These are phyloP conservation scores for Geopemphigus sp. DNA, from an alignment of 1,140 invertebrate species.

Conservation along the genomic window DNA sequence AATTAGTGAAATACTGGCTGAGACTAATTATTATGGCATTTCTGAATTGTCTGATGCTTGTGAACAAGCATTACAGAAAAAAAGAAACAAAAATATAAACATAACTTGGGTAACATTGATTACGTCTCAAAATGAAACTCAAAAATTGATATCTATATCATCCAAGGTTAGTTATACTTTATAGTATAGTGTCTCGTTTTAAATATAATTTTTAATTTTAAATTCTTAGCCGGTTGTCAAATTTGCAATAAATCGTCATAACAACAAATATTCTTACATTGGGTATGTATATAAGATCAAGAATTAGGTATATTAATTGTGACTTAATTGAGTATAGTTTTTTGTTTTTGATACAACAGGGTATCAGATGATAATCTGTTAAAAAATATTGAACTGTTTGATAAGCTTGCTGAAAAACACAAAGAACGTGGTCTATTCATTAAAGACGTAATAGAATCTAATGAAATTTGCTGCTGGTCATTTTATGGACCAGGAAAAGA, in stretches of 20 bases:
- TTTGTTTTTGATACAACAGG: constrained; percentile 57
- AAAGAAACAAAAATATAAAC: constrained; percentile 78
- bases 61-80: constrained; percentile 73
- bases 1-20: constrained; percentile 80
- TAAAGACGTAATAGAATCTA: constrained; percentile 96
- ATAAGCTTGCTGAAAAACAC: constrained; percentile 92
- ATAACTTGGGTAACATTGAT: constrained; percentile 94
- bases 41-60: constrained; percentile 81
- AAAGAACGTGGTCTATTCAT: constrained; percentile 94
- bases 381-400: constrained; percentile 98
- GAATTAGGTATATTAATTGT: not conserved
- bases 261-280: constrained; percentile 99
- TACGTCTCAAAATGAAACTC: constrained; percentile 90
- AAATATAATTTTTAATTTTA: constrained; percentile 35
- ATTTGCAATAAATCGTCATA: constrained; percentile 94
- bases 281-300: constrained; percentile 59
- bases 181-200: not conserved
- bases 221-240: constrained; percentile 84
- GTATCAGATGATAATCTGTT: constrained; percentile 98
- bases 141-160: constrained; percentile 82
- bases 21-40: constrained; percentile 97
- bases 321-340: not conserved
- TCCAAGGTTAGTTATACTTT: constrained; percentile 66
- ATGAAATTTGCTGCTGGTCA: constrained; percentile 98
- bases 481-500: constrained; percentile 88